Base-by-base conservation (phyloP, 2,797 vertebrate genomes). In the Knipowitschia caucasica region DNA sequence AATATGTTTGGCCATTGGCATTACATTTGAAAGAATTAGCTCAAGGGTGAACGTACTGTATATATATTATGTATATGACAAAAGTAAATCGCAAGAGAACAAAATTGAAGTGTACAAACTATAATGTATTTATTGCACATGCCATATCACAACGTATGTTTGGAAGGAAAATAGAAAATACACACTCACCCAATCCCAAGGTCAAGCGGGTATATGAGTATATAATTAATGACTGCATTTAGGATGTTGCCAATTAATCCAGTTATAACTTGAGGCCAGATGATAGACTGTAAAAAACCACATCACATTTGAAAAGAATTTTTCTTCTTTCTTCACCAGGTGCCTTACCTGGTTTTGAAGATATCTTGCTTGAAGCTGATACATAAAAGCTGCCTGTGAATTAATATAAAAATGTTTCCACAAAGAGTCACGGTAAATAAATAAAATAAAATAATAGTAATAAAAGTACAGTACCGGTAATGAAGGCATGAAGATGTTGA, bases 401-500 rank as follows among this genome's bases (percentile, higher is more conserved):
- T 7, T 14, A 18, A 51, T 40, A 56, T 9, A 1, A 47, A 1
- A 33, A 10, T 4, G 26, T 1, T 27, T 6, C 4, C 4, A 2
- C 4, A 24, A 34, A 4, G 10, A n/a, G 15, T 10, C 18, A 17
- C 18, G 18, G 35, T 15, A 11, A 23, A 23, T 34, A 24, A 27
- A 26, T 40, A 11, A 20, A 36, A 5, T 7, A 1, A 52, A 18
- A 10, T 21, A 21, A 7, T 14, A 4, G 17, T 39, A 12, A 8
- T n/a, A n/a, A n/a, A n/a, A n/a, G n/a, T 15, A 47, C 9, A 7
- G 96, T 83, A 98, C 96, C 6, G 95, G 96, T 54, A 99, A 90
- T 8, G 94, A 89, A 21, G 96, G 95, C 78, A 96, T 92, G 80
- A 94, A 95, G 84, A 96, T 90, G 86, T 87, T 92, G 75, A 98